Percentiles rank a stretch among this genome's conserved stretches.
Conservation (phyloP, 2,113 vertebrate species). For the Microtus oregoni region DNA sequence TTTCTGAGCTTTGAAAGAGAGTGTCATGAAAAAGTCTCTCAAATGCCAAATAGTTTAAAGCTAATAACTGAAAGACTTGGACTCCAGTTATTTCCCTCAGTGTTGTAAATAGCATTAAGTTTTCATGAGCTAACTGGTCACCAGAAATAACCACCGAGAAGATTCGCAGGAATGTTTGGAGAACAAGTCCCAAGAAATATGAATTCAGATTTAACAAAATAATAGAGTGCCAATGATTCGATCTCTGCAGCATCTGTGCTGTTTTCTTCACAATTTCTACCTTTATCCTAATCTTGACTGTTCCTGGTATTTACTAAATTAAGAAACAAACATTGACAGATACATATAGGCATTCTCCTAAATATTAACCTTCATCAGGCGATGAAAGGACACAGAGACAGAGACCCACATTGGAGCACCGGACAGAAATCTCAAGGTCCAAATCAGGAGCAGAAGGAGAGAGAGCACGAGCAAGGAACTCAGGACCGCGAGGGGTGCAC, state of each 20-base stretch:
- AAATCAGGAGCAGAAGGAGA: no score
- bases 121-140: neutral
- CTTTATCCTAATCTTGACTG: neutral
- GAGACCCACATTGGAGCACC: no score
- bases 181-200: neutral
- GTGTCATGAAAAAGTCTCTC: neutral
- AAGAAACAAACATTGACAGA: neutral
- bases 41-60: neutral
- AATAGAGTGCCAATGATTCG: neutral
- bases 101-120: neutral
- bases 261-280: neutral
- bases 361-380: no score
- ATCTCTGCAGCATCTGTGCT: neutral
- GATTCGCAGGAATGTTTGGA: neutral
- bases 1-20: neutral
- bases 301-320: slow-evolving; percentile 48
- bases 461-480: no score
- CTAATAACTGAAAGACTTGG: neutral
- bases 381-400: no score
- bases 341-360: no score
- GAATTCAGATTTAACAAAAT: neutral
- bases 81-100: neutral
- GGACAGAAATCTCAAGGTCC: no score
- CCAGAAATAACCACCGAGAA: neutral
- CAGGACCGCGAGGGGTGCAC: no score